Evolutionary conservation across 1,140 invertebrate species (phyloP), one percentile per base, ranked within the genome.

Genomic region (Lamellibrachia luymesi): DNA sequence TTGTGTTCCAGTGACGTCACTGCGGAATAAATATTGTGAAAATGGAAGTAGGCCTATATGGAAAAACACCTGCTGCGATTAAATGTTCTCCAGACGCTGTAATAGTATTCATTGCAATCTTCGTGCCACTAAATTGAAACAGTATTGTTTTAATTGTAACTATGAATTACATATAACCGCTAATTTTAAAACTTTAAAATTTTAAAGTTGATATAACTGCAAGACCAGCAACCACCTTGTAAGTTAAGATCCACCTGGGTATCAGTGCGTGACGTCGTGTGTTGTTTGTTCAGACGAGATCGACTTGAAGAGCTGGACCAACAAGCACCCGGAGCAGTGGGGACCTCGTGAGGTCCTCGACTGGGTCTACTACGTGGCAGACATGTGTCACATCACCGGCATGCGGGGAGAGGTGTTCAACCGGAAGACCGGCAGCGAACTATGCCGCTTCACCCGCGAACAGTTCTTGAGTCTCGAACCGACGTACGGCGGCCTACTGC

Each of bases 301-400:
- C 51, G 92, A 56, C 49, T 27, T 52, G 50, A 50, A 92, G 51
- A 64, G 89, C 91, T 95, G 95, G 95, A 95, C 94, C 13, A 92
- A 94, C 64, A 94, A 94, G 80, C 95, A 95, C 91, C 95, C 95
- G 1, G 94, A 95, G 90, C 94, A 95, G 90, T 96, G 95, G 95
- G 93, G 92, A 13, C 93, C 93, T 7, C 51, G 91, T 38, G 95
- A 96, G 51, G 95, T 96, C 4, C 93, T 95, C 22, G 95, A 95
- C 94, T 96, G 95, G 95, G 92, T 95, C 4, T 95, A 94, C 93
- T 95, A 94, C 92, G 94, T 95, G 0, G 95, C 92, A 94, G 94
- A 91, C 93, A 80, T 56, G 56, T 50, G 51, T n/a, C 94, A 95
- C 93, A 94, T 94, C 90, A 92, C 94, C n/a, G 94, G 94, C 89